A percentile compares a stretch with the other conserved stretches of the same genome.
These are phyloP conservation scores for Manis crassicaudata DNA, from an alignment of 2,797 vertebrate species.

Conservation along the genomic window DNA sequence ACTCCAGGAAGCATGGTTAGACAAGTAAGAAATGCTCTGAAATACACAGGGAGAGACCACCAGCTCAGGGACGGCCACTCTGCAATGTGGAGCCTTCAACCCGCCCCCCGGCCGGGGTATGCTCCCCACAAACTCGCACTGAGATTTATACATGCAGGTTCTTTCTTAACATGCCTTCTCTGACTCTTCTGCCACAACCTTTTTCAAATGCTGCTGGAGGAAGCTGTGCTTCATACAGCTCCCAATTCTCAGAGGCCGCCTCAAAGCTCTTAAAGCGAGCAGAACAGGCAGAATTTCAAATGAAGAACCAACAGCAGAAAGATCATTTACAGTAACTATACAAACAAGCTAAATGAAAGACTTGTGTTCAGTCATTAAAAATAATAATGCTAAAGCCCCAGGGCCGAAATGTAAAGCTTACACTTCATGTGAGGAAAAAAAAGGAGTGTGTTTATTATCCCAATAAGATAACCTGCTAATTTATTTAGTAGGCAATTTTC, in stretches of 20 bases:
- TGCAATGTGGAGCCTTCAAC: accelerated
- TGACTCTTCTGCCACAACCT: constrained; percentile 8
- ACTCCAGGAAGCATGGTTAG: constrained; percentile 50
- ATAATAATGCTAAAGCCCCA: constrained; percentile 76
- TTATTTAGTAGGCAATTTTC: constrained; percentile 80
- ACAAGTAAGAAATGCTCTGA: not conserved
- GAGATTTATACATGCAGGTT: accelerated
- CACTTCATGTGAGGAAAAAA: constrained; percentile 43
- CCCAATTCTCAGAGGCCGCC: constrained; percentile 69
- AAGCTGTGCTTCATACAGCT: constrained; percentile 35
- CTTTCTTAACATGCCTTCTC: not conserved
- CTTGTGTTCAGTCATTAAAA: constrained; percentile 77
- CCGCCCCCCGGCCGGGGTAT: not conserved
- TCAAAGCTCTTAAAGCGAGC: constrained; percentile 72
- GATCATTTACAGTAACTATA: constrained; percentile 72
- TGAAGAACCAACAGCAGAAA: constrained; percentile 70
- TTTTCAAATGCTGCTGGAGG: not conserved
- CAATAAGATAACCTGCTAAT: constrained; percentile 79
- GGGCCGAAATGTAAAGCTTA: constrained; percentile 69
- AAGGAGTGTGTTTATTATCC: constrained; percentile 76
- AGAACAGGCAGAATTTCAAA: constrained; percentile 70
- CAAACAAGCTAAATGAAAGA: constrained; percentile 74
- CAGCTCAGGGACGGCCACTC: not conserved
- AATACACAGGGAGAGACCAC: not conserved
- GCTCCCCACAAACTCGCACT: not conserved